Conservation (phyloP, 2,888 invertebrate genomes). For the Chironomus riparius region DNA sequence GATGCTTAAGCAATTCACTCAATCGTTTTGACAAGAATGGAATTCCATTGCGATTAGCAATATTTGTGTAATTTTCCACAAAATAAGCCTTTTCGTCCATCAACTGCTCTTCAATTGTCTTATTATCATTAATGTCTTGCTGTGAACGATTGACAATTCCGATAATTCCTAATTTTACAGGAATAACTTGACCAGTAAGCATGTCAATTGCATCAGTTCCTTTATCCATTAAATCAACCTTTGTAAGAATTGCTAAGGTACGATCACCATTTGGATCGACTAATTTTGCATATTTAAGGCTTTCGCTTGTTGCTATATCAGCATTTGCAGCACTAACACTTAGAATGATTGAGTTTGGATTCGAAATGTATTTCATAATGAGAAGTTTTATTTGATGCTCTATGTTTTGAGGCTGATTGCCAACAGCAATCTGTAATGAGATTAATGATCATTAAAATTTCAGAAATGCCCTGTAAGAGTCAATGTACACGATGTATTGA, state of each 20-base stretch:
- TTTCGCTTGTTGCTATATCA: conserved; percentile 98
- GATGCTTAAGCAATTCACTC: conserved; percentile 95
- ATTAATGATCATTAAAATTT: too few relatives aligned
- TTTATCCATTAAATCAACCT: conserved; percentile 99
- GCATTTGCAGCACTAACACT: conserved; percentile 96
- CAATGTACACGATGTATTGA: too few relatives aligned
- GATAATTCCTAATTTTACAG: conserved; percentile 97
- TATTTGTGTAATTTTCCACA: conserved; percentile 93
- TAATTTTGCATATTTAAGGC: conserved; percentile 90
- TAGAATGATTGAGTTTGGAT: conserved; percentile 95
- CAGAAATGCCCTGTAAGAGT: too few relatives aligned
- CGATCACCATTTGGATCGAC: conserved; percentile 93
- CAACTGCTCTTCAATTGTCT: conserved; percentile 67
- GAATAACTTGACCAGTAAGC: conserved; percentile 92
- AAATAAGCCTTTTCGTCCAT: conserved; percentile 92
- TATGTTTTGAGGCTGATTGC: conserved; percentile 97
- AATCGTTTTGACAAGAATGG: conserved; percentile 93
- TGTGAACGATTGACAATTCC: conserved; percentile 98
- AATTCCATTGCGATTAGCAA: conserved; percentile 94
- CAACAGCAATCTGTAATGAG: conserved; percentile 64
- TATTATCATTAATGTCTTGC: conserved; percentile 78
- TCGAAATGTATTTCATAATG: conserved; percentile 79
- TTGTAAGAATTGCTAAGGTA: conserved; percentile 95
- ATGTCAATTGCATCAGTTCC: conserved; percentile 99
- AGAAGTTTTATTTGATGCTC: conserved; percentile 87